Conservation (phyloP, 2,113 vertebrate species). For the Phaethornis superciliosus region DNA sequence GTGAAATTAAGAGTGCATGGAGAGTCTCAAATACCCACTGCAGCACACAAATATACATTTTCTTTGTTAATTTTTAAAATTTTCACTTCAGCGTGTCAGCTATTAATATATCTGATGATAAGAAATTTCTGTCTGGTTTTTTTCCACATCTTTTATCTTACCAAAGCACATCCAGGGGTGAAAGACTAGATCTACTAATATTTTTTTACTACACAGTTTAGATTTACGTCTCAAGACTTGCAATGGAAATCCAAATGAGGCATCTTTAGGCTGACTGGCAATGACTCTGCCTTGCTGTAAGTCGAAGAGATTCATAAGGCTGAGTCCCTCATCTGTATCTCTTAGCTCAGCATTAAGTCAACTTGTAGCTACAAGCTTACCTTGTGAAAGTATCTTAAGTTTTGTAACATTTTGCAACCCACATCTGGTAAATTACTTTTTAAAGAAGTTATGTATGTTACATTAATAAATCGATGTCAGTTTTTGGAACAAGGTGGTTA, state of each 20-base stretch:
- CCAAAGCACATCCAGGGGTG: background rate
- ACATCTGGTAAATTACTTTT: background rate
- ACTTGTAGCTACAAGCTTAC: background rate
- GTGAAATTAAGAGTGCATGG: background rate
- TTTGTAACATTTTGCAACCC: constrained; percentile 13
- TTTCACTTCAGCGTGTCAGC: background rate
- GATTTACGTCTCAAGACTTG: background rate
- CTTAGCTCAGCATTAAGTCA: background rate
- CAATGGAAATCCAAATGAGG: background rate
- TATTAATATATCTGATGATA: background rate
- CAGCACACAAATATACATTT: background rate
- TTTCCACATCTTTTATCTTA: background rate
- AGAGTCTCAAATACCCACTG: background rate
- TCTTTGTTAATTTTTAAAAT: background rate
- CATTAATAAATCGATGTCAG: background rate
- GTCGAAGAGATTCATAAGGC: background rate
- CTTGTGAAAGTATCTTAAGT: background rate
- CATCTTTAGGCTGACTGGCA: background rate
- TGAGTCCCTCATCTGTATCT: background rate
- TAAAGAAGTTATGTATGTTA: background rate
- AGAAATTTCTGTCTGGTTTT: background rate
- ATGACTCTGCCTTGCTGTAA: no score
- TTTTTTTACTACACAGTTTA: background rate
- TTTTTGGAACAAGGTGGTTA: background rate
- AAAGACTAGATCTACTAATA: background rate